Evolutionary conservation across 2,888 invertebrate genomes (phyloP), one percentile per base, ranked within the genome.

Genomic region (Esperia sulphurella): DNA sequence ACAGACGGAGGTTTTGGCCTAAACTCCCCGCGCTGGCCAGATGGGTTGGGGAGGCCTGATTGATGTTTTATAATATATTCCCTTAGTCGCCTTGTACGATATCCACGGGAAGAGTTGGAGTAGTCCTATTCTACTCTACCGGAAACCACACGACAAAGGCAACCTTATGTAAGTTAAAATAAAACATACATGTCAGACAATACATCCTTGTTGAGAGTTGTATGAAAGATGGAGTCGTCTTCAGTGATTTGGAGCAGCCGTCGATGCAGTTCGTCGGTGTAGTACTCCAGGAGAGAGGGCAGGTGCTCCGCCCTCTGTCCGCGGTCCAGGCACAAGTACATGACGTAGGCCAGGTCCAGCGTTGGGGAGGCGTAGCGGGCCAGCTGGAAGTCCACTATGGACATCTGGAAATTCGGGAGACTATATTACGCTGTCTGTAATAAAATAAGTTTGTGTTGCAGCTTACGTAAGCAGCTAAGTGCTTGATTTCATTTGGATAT

Each of bases 331-430:
- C 94, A 94, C 53, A 94, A 91, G 62, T 92, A 94, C 52, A 94
- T 74, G 29, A 94, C 74, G 78, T 92, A 93, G 1, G 91, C 92
- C 59, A 94, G 79, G 71, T 94, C 94, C 41, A 94, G 74, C 0
- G 93, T 92, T 43, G 93, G 92, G 0, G 94, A 94, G 29, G 93
- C 93, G 59, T 94, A 94, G 12, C 94, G 91, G 14, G 91, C 92
- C 47, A 93, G 72, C 75, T 94, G 94, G 71, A 94, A 94, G 68
- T 94, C 94, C 29, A 94, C 92, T 44, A 94, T 81, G 62, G 91
- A 92, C 71, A 94, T 91, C 93, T 94, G 76, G 52, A 62, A 68
- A n/a, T n/a, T n/a, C n/a, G n/a, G n/a, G 13, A 14, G 9, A 8
- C 8, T 57, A 49, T 38, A n/a, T n/a, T n/a, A n/a, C n/a, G n/a